These are phyloP conservation scores for Elysia crispata DNA, from an alignment of 2,888 invertebrate species.

Conservation along the genomic window DNA sequence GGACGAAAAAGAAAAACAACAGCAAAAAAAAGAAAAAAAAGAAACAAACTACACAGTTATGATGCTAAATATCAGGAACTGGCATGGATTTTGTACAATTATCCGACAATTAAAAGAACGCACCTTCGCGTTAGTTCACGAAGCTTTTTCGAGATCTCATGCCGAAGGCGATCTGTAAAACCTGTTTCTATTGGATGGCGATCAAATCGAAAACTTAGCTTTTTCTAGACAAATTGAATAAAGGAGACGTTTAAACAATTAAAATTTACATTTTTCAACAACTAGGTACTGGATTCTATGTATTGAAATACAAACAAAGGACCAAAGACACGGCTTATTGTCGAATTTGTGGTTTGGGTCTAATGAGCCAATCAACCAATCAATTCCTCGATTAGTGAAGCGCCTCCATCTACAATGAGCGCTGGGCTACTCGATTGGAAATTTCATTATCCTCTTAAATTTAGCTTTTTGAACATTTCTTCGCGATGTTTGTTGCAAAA, in stretches of 20 bases:
- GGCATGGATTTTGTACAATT: too few relatives aligned
- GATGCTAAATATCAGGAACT: too few relatives aligned
- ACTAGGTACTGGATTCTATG: too few relatives aligned
- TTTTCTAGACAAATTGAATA: too few relatives aligned
- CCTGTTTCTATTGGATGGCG: conserved; percentile 25
- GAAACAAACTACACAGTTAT: too few relatives aligned
- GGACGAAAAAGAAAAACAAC: too few relatives aligned
- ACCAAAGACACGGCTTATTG: neutral
- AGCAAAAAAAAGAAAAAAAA: too few relatives aligned
- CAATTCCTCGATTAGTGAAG: conserved; percentile 29
- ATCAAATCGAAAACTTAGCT: too few relatives aligned
- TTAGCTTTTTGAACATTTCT: neutral
- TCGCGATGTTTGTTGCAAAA: conserved; percentile 19
- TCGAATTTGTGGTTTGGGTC: conserved; percentile 38
- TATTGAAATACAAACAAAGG: too few relatives aligned
- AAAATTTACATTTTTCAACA: too few relatives aligned
- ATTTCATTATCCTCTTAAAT: conserved; percentile 38
- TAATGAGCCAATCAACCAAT: conserved; percentile 48
- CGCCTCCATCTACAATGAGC: conserved; percentile 15
- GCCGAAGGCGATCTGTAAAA: conserved; percentile 32
- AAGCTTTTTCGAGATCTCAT: conserved; percentile 24
- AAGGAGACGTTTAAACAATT: too few relatives aligned
- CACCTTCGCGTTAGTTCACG: conserved; percentile 29
- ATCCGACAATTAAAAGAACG: neutral
- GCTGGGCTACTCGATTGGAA: conserved; percentile 49